Evolutionary conservation across 37 sponge, comb jelly and placozoan genomes (phyloP), one percentile per base, ranked within the genome.

Genomic region (Mnemiopsis leidyi): DNA sequence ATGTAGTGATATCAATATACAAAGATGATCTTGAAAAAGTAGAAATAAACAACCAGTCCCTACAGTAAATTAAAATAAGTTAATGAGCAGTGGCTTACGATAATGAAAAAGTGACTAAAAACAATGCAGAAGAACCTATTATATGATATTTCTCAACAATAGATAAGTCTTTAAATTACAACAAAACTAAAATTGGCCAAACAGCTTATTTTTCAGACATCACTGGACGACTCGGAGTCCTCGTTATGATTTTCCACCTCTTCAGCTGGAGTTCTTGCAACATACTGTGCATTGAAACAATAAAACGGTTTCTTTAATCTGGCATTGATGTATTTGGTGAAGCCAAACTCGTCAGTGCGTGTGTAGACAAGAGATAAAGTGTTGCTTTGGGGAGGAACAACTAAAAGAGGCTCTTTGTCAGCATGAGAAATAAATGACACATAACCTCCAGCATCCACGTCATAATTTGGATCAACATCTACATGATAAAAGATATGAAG

Each of bases 321-420:
- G 2, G 90, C 32, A 29, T 40, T 40, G 40, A 85, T 40, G n/a
- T 39, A 40, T 39, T 85, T 85, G 2, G 90, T 85, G 23, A 85
- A 85, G 0, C 90, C 40, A 38, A 38, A 85, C 48, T 85, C 90
- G 39, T 85, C 90, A 40, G 61, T 3, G 20, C 61, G 33, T 39
- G 90, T 85, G 26, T 39, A 85, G 0, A 85, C 90, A 7, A 85
- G 90, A 33, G 90, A 85, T n/a, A 85, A 18, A 40, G 90, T 85
- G 24, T 85, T 85, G 24, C 39, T 39, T 26, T 85, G 90, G 2
- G 90, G 90, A 24, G 90, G 90, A 5, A 85, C 48, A 23, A 85
- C 90, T 21, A 85, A 25, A n/a, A 85, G 48, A 40, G 90, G 90
- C 26, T 85, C 90, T 3, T 40, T 33, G 25, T 38, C 61, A n/a